A percentile compares a stretch with the other conserved stretches of the same genome.
Conservation (phyloP, 1,140 invertebrate genomes). For the Hyposmocoma kahamanoa region DNA sequence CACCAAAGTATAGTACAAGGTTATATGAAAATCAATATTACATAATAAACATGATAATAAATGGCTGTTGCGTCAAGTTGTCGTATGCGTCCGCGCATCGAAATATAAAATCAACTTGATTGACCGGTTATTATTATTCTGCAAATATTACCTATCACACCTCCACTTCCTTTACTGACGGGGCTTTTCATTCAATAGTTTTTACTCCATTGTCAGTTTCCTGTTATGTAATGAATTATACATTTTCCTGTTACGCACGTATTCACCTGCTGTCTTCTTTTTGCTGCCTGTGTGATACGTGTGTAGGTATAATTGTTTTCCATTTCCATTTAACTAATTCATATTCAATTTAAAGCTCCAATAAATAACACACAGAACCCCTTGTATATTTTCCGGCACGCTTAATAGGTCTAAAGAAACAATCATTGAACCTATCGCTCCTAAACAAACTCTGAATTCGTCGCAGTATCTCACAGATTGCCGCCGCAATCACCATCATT, state of each 20-base stretch:
- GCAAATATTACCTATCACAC: neutral
- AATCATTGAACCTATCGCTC: conserved; percentile 12
- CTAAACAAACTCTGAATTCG: conserved; percentile 26
- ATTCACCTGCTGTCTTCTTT: neutral
- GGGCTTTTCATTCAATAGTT: conserved; percentile 1
- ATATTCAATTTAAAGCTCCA: neutral
- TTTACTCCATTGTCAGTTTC: neutral
- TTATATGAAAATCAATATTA: too few species aligned
- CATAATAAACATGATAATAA: too few species aligned
- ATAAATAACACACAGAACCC: neutral
- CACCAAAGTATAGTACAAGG: too few species aligned
- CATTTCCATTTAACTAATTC: neutral
- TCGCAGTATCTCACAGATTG: conserved; percentile 18
- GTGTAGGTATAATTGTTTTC: neutral
- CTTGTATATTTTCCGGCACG: neutral
- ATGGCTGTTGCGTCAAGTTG: neutral
- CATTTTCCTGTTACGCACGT: neutral
- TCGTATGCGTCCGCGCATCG: neutral
- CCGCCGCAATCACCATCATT: conserved; percentile 28
- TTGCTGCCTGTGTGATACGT: too few species aligned
- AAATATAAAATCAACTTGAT: neutral
- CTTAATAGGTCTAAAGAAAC: conserved; percentile 8
- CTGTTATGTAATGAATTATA: neutral
- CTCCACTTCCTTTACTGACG: neutral
- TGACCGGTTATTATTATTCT: neutral